phyloP scores from a whole-genome alignment of 2,888 invertebrate species.

The Aproaerema taeniolella region DNA sequence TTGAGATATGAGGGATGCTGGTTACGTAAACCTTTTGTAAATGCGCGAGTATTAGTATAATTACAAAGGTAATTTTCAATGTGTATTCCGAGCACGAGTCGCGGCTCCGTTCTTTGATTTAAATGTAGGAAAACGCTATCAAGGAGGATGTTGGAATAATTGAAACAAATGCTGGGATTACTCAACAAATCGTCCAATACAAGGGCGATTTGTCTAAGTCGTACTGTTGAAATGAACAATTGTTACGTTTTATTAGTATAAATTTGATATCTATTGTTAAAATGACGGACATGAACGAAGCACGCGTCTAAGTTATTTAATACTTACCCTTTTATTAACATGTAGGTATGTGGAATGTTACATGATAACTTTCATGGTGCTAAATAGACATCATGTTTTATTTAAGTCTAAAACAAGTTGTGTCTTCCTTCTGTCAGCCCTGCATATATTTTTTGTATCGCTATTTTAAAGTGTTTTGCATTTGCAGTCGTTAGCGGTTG shows the following conservation, averaged over 20 bases:
- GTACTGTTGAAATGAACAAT: constrained; percentile 48
- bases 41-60: constrained; percentile 41
- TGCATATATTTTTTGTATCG: neutral
- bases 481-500: neutral
- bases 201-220: constrained; percentile 73
- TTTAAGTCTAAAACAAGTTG: too few species aligned
- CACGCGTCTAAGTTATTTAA: too few species aligned
- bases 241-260: constrained; percentile 51
- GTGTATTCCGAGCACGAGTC: constrained; percentile 55
- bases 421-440: too few species aligned
- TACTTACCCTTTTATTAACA: too few species aligned
- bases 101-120: constrained; percentile 41
- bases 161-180: constrained; percentile 75
- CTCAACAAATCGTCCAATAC: constrained; percentile 75
- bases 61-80: constrained; percentile 40
- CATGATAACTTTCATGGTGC: too few species aligned
- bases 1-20: constrained; percentile 31
- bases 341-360: too few species aligned
- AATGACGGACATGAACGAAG: constrained; percentile 5
- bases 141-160: constrained; percentile 67
- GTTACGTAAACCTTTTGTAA: constrained; percentile 32
- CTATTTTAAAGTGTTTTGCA: constrained; percentile 4
- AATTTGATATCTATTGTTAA: constrained; percentile 30
- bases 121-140: constrained; percentile 52
- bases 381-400: too few species aligned